Percentiles rank a stretch among this genome's conserved stretches.
phyloP scores from a whole-genome alignment of 2,113 vertebrate genomes.

The Lonchura striata region DNA sequence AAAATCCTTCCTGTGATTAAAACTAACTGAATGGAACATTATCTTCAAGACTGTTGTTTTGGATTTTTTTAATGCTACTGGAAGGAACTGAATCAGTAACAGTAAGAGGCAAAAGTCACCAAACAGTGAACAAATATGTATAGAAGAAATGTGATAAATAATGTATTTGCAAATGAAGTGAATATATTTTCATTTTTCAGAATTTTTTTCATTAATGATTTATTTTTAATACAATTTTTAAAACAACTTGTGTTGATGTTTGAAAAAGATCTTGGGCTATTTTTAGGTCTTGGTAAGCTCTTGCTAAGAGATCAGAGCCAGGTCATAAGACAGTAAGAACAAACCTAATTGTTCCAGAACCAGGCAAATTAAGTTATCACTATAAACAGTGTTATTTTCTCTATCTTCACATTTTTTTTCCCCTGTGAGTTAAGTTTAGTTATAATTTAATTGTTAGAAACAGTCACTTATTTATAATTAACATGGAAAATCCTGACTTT shows the following conservation, averaged over 20 bases:
- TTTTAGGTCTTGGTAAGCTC: background rate
- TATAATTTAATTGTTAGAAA: background rate
- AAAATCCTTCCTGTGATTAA: background rate
- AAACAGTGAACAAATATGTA: background rate
- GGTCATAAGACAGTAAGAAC: background rate
- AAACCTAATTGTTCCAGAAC: background rate
- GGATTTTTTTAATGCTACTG: fast-evolving
- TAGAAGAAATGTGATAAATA: background rate
- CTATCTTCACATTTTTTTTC: background rate
- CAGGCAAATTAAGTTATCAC: background rate
- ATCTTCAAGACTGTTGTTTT: background rate
- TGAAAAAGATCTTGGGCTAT: background rate
- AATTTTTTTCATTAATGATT: background rate
- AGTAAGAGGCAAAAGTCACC: background rate
- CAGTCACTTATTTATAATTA: background rate
- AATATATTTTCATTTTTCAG: background rate
- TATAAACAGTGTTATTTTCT: background rate
- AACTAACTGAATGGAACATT: background rate
- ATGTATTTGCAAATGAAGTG: background rate
- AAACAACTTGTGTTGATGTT: background rate
- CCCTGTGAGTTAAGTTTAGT: background rate
- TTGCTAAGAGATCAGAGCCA: background rate
- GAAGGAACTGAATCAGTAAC: background rate
- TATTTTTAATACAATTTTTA: background rate
- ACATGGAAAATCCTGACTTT: background rate